phyloP scores from a whole-genome alignment of 1,140 invertebrate species.

The Drosophila sproati region DNA sequence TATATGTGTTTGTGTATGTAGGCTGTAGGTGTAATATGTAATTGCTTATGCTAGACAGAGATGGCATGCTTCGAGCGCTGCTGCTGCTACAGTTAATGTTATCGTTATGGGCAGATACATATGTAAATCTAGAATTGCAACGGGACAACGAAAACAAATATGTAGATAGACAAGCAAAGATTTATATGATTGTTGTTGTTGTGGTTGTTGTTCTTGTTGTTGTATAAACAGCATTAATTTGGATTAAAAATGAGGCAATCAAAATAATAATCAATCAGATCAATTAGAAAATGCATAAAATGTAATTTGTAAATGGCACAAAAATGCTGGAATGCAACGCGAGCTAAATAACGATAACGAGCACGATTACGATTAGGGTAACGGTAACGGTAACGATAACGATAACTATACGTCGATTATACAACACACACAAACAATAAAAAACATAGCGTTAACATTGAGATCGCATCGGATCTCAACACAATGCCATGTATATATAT shows the following conservation, averaged over 20 bases:
- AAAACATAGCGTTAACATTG: conserved; percentile 12
- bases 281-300: background rate
- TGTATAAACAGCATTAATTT: conserved; percentile 1
- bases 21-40: conserved; percentile 6
- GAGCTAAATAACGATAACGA: conserved; percentile 9
- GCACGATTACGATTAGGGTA: conserved; percentile 18
- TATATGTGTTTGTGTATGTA: background rate
- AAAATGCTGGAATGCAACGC: background rate
- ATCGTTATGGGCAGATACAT: conserved; percentile 8
- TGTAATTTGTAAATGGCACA: conserved; percentile 2
- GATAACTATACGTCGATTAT: conserved; percentile 8
- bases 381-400: conserved; percentile 14
- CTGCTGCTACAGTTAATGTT: conserved; percentile 10
- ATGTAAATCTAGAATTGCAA: conserved; percentile 14
- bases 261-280: conserved; percentile 5
- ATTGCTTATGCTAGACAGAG: conserved; percentile 26
- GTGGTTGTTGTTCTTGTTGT: conserved; percentile 47
- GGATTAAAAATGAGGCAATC: background rate
- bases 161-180: conserved; percentile 7
- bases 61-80: conserved; percentile 27
- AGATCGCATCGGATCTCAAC: conserved; percentile 16
- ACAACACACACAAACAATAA: background rate
- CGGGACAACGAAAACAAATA: conserved; percentile 11
- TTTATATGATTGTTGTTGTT: conserved; percentile 17
- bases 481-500: conserved; percentile 21